Base-by-base conservation (phyloP, 2,797 vertebrate species). In the Vireo griseus region DNA sequence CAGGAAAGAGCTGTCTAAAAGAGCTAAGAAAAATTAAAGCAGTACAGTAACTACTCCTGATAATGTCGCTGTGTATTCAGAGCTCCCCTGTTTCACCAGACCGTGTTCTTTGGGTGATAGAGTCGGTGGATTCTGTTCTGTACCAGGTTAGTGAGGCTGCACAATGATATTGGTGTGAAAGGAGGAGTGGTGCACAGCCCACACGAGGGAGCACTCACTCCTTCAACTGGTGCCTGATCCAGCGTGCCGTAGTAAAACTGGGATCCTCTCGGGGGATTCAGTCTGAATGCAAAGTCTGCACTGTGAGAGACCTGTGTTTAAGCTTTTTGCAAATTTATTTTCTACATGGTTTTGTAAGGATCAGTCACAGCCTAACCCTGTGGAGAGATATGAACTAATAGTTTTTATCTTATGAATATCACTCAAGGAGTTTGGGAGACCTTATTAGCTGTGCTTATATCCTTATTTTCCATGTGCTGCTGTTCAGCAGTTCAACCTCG, bases 191-290 rank as follows among this genome's bases (percentile, higher is more conserved):
- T 31, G 22, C 47, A 16, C 2, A 33, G 52, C 16, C 48, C 44
- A 16, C 29, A 37, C 66, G 50, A 73, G 40, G 33, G 20, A 66
- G 45, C 16, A 39, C 11, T 33, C 54, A 42, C 29, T 78, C 37
- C n/a, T 88, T 45, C 62, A 35, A 8, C 28, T 14, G 3, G 20
- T 16, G 25, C 2, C 12, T 72, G 35, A 29, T 65, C 31, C 25
- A 40, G 7, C 0, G 1, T 35, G 37, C 20, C 0, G 2, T 1
- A 66, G 39, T 8, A 28, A 79, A 79, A 6, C 9, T 29, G 11
- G 14, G 16, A 45, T 31, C 24, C 11, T 31, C 16, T 58, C 6
- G 15, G 29, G 29, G 26, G 10, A 25, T 42, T 14, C 25, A 57
- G 13, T 31, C 24, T 69, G 59, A 79, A 48, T 29, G 11, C 6